Base-by-base conservation (phyloP, 2,888 invertebrate species). In the Scaeva pyrastri region DNA sequence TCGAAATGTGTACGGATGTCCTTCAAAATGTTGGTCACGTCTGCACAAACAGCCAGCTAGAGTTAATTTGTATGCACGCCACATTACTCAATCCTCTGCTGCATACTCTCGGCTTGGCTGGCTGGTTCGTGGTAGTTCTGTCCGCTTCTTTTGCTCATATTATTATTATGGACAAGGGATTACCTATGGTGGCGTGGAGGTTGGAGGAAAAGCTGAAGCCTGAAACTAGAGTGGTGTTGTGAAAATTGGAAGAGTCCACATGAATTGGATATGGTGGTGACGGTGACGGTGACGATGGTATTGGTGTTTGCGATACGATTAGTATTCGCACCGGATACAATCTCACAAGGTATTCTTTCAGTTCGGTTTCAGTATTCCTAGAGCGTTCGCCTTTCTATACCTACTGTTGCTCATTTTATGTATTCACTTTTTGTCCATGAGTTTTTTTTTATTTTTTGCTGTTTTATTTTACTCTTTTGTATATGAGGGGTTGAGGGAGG, bases 21-120 rank as follows among this genome's bases (percentile, higher is more conserved):
- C 82, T 86, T 86, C 86, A 86, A 86, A 86, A 86, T 86, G 86
- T 86, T 86, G 82, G 86, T 86, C 86, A 86, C 86, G 86, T 86
- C 82, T 82, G 70, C 73, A 74, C 64, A 60, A 77, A 71, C 77
- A 77, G 74, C 74, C 64, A 82, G 82, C 68, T 41, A 81, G 60
- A 21, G 43, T 56, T 71, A 82, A 82, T 86, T 86, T 71, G 82
- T 82, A 86, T 86, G 82, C 86, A 82, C 36, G 48, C 50, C 77
- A 82, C 64, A 68, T 71, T 58, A 56, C 43, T 66, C 82, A 82
- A 74, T 86, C 74, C 86, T 81, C 73, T 77, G 64, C 58, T 64
- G 81, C 75, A 66, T 56, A 55, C 43, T 43, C 43, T 60, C 11
- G 10, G 62, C n/a, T 16, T 58, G 36, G 14, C 14, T 26, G 43